Base-by-base conservation (phyloP, 2,888 invertebrate genomes). In the Prosopocoilus inquinatus region DNA sequence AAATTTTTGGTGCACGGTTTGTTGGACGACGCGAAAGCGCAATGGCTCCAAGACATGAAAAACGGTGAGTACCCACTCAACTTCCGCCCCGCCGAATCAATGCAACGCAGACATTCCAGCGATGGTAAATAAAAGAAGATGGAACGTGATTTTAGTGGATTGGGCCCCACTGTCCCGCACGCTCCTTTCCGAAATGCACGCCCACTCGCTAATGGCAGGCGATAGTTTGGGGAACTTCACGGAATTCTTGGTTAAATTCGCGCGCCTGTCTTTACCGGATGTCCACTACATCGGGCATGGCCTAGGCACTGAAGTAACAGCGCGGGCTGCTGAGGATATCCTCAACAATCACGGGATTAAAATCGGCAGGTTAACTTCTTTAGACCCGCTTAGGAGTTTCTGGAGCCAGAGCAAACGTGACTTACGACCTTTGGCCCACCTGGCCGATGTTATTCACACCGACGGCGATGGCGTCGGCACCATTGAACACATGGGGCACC, bases 401-500 rank as follows among this genome's bases (percentile, higher is more conserved):
- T 67, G 3, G 71, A 70, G 47, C 61, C 64, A 3, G 50, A 67
- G 1, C 70, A 73, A 8, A 74, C 81, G 46, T 72, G 80, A 46
- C 68, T 43, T 43, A 13, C 16, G n/a, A 20, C 15, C 15, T 16
- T 9, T 47, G 11, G 82, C 83, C 1, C 56, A 66, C 2, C 80
- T 80, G 50, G 79, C 83, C 1, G 83, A 84, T 58, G 77, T 81
- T 3, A 80, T 83, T 59, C 84, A 84, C 61, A 83, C 83, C 0
- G 81, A 82, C 63, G 80, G 74, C 1, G 73, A 73, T 53, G 75
- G 74, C n/a, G 71, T 79, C 55, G 80, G 80, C 1, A 70, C 77
- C 55, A 68, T 75, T 13, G 70, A 69, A 39, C 74, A 78, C 2
- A 67, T 77, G 64, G 81, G 80, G 16, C 77, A 84, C 63, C 77